A percentile compares a stretch with the other conserved stretches of the same genome.
These are phyloP conservation scores for Colaptes auratus DNA, from an alignment of 2,113 vertebrate species.

Conservation along the genomic window DNA sequence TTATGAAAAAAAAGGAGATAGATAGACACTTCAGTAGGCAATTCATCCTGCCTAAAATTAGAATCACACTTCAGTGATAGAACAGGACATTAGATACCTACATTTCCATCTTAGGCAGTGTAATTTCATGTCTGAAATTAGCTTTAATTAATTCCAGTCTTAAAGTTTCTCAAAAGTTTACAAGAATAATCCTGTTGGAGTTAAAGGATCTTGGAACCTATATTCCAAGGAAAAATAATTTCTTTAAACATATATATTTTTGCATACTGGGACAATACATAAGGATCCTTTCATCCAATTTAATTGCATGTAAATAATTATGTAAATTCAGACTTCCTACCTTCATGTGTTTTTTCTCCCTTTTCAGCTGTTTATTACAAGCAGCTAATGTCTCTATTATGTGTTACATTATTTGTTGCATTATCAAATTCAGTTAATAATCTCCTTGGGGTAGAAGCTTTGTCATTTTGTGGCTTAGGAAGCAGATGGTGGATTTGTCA, in stretches of 20 bases:
- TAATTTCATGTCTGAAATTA: background rate
- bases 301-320: background rate
- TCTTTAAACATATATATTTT: background rate
- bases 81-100: background rate
- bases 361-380: background rate
- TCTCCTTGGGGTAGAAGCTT: background rate
- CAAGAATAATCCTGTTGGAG: background rate
- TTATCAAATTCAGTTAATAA: background rate
- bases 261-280: background rate
- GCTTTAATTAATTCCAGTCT: background rate
- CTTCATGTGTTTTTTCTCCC: background rate
- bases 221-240: background rate
- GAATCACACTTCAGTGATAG: background rate
- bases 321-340: background rate
- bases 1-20: background rate
- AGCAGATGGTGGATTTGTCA: background rate
- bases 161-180: background rate
- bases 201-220: background rate
- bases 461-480: slow-evolving; percentile 3
- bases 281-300: background rate
- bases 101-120: background rate
- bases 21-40: background rate
- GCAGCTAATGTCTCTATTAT: background rate
- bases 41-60: background rate
- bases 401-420: background rate